These are phyloP conservation scores for Mactromeris polynyma DNA, from an alignment of 2,888 invertebrate species.

Conservation along the genomic window DNA sequence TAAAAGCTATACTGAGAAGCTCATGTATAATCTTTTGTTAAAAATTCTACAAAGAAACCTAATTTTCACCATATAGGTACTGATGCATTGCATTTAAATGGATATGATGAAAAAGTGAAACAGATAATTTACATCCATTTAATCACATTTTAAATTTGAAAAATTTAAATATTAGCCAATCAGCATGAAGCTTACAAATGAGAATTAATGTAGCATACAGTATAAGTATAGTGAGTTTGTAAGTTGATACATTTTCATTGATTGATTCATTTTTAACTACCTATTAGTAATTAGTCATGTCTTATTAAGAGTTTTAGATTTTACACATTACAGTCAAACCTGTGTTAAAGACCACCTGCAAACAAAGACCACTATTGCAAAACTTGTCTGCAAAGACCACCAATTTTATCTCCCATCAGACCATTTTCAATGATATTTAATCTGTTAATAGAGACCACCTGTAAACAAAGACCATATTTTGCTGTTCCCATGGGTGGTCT, in stretches of 20 bases:
- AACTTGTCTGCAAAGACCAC: too few species aligned
- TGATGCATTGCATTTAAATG: constrained; percentile 12
- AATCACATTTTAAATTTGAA: constrained; percentile 4
- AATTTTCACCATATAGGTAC: constrained; percentile 5
- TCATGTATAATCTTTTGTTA: background rate
- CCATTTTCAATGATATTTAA: too few species aligned
- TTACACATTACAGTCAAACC: too few species aligned
- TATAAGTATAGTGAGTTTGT: background rate
- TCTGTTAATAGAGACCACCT: too few species aligned
- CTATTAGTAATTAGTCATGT: background rate
- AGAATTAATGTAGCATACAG: background rate
- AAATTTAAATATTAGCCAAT: background rate
- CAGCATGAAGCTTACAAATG: background rate
- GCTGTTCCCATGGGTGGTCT: too few species aligned
- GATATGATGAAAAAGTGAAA: background rate
- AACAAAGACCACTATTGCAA: too few species aligned
- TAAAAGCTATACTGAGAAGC: background rate
- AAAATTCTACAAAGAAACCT: constrained; percentile 4
- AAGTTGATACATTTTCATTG: background rate
- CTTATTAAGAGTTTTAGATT: background rate
- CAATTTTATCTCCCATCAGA: too few species aligned
- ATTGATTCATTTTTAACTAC: background rate
- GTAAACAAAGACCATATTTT: too few species aligned
- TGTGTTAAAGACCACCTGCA: too few species aligned
- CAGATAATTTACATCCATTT: background rate